Conservation (phyloP, 2,113 vertebrate species). For the Chitala chitala region DNA sequence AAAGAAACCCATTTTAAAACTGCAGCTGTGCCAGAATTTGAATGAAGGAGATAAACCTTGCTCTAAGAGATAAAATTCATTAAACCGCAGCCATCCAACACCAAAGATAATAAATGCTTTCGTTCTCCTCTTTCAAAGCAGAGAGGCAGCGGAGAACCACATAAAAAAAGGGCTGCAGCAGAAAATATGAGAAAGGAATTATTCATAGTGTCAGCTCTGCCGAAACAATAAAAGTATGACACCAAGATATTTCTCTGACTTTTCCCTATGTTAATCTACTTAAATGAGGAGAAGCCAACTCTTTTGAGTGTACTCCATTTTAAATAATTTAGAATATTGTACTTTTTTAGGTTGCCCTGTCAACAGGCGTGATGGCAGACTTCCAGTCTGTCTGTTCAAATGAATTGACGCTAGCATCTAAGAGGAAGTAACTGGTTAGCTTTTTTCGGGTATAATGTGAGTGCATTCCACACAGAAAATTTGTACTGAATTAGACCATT, state of each 20-base stretch:
- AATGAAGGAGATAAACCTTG: slow-evolving; percentile 55
- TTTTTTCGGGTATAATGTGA: background rate
- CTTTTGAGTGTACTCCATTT: slow-evolving; percentile 13
- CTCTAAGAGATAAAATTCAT: slow-evolving; percentile 54
- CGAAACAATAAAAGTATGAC: slow-evolving; percentile 39
- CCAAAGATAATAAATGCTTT: slow-evolving; percentile 39
- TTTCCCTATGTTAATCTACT: slow-evolving; percentile 23
- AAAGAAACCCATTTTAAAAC: slow-evolving; percentile 55
- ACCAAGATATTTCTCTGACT: slow-evolving; percentile 15
- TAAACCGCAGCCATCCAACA: slow-evolving; percentile 42
- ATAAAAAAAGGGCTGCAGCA: slow-evolving; percentile 4
- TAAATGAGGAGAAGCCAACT: slow-evolving; percentile 5
- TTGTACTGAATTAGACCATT: slow-evolving; percentile 1
- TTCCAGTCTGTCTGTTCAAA: slow-evolving; percentile 9
- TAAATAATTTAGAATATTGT: slow-evolving; percentile 27
- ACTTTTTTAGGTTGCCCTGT: slow-evolving; percentile 18
- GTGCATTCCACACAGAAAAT: slow-evolving; percentile 3
- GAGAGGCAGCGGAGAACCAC: slow-evolving; percentile 21
- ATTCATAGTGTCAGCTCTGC: slow-evolving; percentile 37
- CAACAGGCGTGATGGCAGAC: slow-evolving; percentile 11
- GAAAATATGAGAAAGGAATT: slow-evolving; percentile 34
- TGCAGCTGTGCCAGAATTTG: slow-evolving; percentile 46
- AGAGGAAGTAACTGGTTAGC: slow-evolving; percentile 11
- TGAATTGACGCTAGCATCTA: background rate
- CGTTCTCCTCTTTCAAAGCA: slow-evolving; percentile 27